Conservation (phyloP, 2,888 invertebrate genomes). For the Nysson spinosus region DNA sequence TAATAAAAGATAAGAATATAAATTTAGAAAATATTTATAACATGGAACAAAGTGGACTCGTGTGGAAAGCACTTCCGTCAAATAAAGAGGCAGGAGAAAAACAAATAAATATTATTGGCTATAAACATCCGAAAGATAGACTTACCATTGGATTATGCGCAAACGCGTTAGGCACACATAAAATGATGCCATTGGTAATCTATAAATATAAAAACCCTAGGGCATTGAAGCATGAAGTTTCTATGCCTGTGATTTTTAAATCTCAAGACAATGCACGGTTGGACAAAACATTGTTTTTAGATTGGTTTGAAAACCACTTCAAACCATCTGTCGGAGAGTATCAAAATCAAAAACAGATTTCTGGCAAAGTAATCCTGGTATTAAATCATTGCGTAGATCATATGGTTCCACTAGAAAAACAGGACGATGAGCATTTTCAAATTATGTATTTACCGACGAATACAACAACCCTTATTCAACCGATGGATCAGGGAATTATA, state of each 20-base stretch:
- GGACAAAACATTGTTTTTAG: neutral
- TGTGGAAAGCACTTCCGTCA: slow-evolving; percentile 1
- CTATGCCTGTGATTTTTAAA: slow-evolving; percentile 2
- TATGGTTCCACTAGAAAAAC: neutral
- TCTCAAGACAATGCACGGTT: neutral
- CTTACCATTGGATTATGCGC: neutral
- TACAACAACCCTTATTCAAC: slow-evolving; percentile 56
- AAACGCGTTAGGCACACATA: slow-evolving; percentile 7
- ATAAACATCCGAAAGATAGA: neutral
- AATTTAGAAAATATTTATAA: neutral
- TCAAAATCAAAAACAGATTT: neutral
- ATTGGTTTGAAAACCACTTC: slow-evolving; percentile 12
- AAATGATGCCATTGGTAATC: neutral
- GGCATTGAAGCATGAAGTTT: neutral
- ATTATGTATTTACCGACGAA: slow-evolving; percentile 53
- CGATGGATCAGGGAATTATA: slow-evolving; percentile 62
- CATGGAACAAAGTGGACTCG: slow-evolving; percentile 1
- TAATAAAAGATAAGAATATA: neutral
- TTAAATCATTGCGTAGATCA: slow-evolving; percentile 37
- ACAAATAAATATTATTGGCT: neutral
- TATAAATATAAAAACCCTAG: neutral
- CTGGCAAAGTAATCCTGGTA: slow-evolving; percentile 44
- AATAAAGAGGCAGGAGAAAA: neutral
- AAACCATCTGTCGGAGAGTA: neutral
- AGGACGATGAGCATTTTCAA: slow-evolving; percentile 26